Evolutionary conservation across 2,113 vertebrate species (phyloP).

Genomic region (Naja naja): DNA sequence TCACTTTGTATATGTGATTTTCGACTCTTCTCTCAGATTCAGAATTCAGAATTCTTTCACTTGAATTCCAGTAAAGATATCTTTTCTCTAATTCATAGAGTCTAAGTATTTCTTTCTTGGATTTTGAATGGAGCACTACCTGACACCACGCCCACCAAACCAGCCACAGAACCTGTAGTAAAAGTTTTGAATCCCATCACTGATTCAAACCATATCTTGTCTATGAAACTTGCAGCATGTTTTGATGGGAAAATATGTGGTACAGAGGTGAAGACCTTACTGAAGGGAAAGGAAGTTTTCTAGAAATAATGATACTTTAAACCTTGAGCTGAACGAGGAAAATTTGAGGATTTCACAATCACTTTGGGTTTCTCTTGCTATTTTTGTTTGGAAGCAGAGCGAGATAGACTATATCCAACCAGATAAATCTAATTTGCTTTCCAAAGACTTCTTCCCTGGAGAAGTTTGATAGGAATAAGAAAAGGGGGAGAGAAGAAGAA

Average conservation of each 20-base stretch:
- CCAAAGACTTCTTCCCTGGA: neutral
- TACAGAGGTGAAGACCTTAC: neutral
- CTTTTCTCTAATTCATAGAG: too few relatives aligned
- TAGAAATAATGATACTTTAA: neutral
- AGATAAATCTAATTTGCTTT: neutral
- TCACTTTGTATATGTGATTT: too few relatives aligned
- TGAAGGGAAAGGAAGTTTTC: neutral
- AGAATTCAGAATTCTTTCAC: too few relatives aligned
- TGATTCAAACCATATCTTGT: neutral
- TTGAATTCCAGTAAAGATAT: too few relatives aligned
- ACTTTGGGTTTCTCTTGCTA: neutral
- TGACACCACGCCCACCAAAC: too few relatives aligned
- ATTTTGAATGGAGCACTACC: too few relatives aligned
- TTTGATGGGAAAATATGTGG: neutral
- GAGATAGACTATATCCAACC: neutral
- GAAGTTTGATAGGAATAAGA: neutral
- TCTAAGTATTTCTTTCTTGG: too few relatives aligned
- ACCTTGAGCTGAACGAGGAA: neutral
- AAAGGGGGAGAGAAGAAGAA: neutral
- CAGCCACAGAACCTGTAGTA: too few relatives aligned
- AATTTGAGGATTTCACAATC: neutral
- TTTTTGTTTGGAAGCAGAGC: neutral
- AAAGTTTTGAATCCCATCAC: too few relatives aligned
- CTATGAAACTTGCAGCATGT: neutral
- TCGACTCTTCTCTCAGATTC: too few relatives aligned